These are phyloP conservation scores for Cynopterus sphinx DNA, from an alignment of 2,797 vertebrate species.

Conservation along the genomic window DNA sequence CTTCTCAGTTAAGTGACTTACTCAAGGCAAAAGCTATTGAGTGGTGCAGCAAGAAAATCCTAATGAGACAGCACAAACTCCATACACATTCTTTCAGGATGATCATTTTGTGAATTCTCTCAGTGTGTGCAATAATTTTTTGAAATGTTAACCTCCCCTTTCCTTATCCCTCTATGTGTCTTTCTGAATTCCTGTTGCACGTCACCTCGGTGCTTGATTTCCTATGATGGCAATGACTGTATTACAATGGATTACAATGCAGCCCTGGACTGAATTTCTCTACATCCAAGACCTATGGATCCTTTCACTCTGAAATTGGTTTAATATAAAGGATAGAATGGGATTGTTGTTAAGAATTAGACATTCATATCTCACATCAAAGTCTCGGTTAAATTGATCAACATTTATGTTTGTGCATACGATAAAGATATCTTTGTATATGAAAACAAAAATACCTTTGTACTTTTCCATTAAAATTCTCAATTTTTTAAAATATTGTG, in stretches of 20 bases:
- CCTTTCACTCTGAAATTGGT: background rate
- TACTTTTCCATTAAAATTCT: background rate
- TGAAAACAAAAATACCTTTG: background rate
- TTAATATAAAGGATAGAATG: background rate
- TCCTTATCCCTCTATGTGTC: background rate
- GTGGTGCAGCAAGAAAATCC: background rate
- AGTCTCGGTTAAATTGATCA: background rate
- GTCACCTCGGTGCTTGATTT: rapidly evolving
- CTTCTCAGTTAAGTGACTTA: background rate
- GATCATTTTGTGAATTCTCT: background rate
- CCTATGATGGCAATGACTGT: too few relatives aligned
- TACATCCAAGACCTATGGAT: background rate
- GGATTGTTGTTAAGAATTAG: background rate
- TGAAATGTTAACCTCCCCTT: background rate
- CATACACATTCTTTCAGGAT: background rate
- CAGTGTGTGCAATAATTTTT: rapidly evolving
- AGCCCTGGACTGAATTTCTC: background rate
- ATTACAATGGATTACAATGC: background rate
- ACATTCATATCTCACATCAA: background rate
- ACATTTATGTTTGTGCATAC: background rate
- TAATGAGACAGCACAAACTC: background rate
- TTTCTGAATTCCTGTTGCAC: background rate
- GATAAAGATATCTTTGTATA: background rate
- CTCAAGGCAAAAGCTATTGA: background rate
- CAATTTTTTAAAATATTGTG: background rate